Conservation (phyloP, 2,113 vertebrate species). For the Origma solitaria region DNA sequence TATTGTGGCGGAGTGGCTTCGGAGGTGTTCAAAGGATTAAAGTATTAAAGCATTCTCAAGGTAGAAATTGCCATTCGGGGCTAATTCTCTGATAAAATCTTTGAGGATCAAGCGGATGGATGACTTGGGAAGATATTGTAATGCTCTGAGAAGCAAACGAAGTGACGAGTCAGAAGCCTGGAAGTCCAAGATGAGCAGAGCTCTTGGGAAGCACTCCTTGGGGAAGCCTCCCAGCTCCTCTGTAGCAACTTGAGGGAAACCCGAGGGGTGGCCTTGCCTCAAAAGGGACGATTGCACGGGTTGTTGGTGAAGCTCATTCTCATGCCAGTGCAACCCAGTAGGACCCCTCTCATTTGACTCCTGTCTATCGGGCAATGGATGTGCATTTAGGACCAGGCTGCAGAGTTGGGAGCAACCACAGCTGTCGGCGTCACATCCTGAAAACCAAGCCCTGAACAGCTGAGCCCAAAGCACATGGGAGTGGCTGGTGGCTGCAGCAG, state of each 20-base stretch:
- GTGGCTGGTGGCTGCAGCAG: not conserved
- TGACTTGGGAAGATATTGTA: not conserved
- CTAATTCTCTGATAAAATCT: not conserved
- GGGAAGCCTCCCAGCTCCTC: not conserved
- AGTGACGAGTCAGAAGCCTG: not conserved
- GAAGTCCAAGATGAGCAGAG: not conserved
- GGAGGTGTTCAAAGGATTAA: not conserved
- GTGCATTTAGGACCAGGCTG: not conserved
- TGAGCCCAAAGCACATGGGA: not conserved
- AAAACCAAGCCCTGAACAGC: not conserved
- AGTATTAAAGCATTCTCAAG: not conserved
- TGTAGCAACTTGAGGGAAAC: not conserved
- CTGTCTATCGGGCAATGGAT: not conserved
- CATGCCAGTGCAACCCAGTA: not conserved
- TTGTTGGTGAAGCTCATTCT: not conserved
- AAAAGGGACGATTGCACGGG: accelerated
- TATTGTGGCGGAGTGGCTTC: not conserved
- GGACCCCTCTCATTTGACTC: not conserved
- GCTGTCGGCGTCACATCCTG: not conserved
- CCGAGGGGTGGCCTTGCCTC: not conserved
- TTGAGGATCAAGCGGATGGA: not conserved
- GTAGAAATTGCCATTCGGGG: not conserved
- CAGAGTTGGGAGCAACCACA: not conserved
- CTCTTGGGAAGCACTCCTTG: not conserved
- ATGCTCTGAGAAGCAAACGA: not conserved